Base-by-base conservation (phyloP, 2,888 invertebrate species). In the Mesoligia furuncula region DNA sequence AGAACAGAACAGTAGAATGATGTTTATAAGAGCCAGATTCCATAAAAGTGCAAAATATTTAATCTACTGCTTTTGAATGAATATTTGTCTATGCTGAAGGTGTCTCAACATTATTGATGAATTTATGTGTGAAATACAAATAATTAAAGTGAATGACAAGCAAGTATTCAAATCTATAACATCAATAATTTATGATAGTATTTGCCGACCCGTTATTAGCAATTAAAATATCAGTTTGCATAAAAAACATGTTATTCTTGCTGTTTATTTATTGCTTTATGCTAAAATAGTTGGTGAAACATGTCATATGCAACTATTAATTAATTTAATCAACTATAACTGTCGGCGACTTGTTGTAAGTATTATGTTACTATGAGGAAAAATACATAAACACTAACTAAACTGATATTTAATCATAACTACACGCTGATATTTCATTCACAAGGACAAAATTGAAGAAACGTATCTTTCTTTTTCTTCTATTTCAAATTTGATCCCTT, bases 181-280 rank as follows among this genome's bases (percentile, higher is more conserved):
- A 39, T 45, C 11, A 36, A n/a, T 20, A 27, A 31, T 45, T 24
- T 20, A 57, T 8, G 0, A 80, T 71, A 2, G 17, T 57, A 54
- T n/a, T 54, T 27, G 8, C 75, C 17, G 36, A 59, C 36, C 24
- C 45, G 20, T 39, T 66, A 61, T 61, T 66, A 59, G 51, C 42
- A 54, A 73, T 81, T 81, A 69, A n/a, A 67, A 85, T 73, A 70
- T 45, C 59, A 17, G 45, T 54, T n/a, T 62, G 27, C 51, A 73
- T 85, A 39, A 85, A 73, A 72, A 76, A 73, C 48, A 27, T 17
- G 70, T 71, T 73, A 59, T 67, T 71, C 51, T 64, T 67, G 45
- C n/a, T 85, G 51, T 48, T 76, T 54, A 73, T 82, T 83, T 77
- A 82, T 73, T 81, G 42, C 20, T 24, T 0, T 48, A 77, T 82